phyloP scores from a whole-genome alignment of 1,140 invertebrate genomes.

The Drosophila lowei region DNA sequence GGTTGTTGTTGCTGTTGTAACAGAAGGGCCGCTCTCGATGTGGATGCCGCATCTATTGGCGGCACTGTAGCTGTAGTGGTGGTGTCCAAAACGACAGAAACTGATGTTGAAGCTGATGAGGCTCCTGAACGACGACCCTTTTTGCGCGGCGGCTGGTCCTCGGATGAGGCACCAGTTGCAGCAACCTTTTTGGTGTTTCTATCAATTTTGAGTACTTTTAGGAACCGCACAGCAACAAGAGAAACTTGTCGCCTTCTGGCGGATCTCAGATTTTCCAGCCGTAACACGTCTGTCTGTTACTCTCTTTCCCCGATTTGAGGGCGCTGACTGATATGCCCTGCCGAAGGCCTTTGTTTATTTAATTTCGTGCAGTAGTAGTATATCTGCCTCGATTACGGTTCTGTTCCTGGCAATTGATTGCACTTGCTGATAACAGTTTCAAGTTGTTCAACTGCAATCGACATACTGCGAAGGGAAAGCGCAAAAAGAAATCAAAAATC shows the following conservation, averaged over 20 bases:
- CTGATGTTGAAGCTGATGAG: slow-evolving; percentile 50
- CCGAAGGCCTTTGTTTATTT: slow-evolving; percentile 18
- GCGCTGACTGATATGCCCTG: slow-evolving; percentile 33
- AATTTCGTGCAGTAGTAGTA: slow-evolving; percentile 24
- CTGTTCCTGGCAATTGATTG: slow-evolving; percentile 47
- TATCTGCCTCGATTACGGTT: slow-evolving; percentile 27
- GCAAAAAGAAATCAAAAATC: slow-evolving; percentile 9
- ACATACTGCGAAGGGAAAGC: slow-evolving; percentile 8
- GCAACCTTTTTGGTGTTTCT: slow-evolving; percentile 83
- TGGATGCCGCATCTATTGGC: slow-evolving; percentile 60
- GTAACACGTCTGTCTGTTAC: slow-evolving; percentile 4
- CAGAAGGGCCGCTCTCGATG: slow-evolving; percentile 54
- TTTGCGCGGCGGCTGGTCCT: slow-evolving; percentile 84
- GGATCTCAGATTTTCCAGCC: slow-evolving; percentile 9
- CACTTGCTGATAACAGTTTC: slow-evolving; percentile 33
- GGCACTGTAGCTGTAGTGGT: slow-evolving; percentile 25
- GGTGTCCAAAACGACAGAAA: slow-evolving; percentile 16
- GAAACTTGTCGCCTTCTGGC: slow-evolving; percentile 39
- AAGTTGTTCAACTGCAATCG: slow-evolving; percentile 32
- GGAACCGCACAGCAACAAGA: slow-evolving; percentile 75
- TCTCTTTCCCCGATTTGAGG: slow-evolving; percentile 21
- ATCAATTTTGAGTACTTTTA: slow-evolving; percentile 83
- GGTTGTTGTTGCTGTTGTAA: slow-evolving; percentile 39
- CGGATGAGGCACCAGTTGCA: slow-evolving; percentile 83
- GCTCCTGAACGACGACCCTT: slow-evolving; percentile 82